Evolutionary conservation across 2,797 vertebrate genomes (phyloP), one percentile per base, ranked within the genome.

Genomic region (Champsocephalus esox): DNA sequence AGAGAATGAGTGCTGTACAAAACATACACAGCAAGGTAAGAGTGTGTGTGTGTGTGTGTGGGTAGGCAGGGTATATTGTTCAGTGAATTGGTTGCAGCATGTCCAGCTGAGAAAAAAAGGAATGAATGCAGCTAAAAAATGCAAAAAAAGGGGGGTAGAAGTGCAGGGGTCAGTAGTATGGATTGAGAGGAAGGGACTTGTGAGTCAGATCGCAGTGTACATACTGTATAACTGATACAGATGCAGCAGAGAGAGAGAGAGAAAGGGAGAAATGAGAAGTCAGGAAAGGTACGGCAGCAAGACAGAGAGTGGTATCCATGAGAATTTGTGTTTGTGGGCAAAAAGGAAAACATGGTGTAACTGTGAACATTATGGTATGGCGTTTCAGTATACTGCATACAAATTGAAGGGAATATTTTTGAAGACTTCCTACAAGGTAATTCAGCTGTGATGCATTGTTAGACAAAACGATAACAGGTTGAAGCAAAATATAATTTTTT

Each of bases 101-200:
- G 77, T 46, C 70, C 72, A 68, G 55, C 4, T 19, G 61, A 60
- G 46, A 17, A 56, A 57, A 49, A 70, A 70, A 59, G 21, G 60
- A 79, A 80, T 51, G 43, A 70, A 70, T 66, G 57, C 45, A 55
- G 48, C 38, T 52, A 43, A 83, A 58, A 65, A 74, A 66, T 32
- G 54, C 34, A 28, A 28, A 28, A 80, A 67, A 82, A 58, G 24
- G 38, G 45, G 46, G 12, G 24, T 32, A 43, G 28, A 28, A 28
- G 28, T 28, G 28, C 28, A 28, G 46, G 13, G 9, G 28, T 71
- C 58, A 43, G n/a, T 66, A 43, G 21, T 66, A 68, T 58, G 64
- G 48, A 41, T n/a, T 56, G 14, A 9, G 17, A 66, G 60, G 43
- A 58, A 38, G 0, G 19, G 48, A 60, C 34, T 21, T 21, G 50